Evolutionary conservation across 2,888 invertebrate genomes (phyloP).

Genomic region (Drosophila greeni): DNA sequence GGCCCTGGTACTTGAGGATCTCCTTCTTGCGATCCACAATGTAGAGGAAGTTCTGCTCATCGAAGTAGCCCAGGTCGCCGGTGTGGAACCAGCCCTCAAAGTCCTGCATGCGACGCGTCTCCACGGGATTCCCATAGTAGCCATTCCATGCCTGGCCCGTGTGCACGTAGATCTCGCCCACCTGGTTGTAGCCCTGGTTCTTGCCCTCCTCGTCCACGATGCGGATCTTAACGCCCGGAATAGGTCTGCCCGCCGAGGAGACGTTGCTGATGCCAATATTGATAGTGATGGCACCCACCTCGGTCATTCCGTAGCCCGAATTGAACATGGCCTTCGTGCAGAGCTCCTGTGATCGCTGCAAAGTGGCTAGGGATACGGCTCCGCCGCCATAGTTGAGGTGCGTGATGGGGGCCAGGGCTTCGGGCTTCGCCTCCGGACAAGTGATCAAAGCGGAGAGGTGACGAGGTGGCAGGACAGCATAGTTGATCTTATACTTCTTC

Average conservation of each 20-base stretch:
- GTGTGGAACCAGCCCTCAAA: slow-evolving; percentile 73
- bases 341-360: slow-evolving; percentile 54
- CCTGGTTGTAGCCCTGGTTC: slow-evolving; percentile 55
- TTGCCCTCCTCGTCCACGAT: slow-evolving; percentile 67
- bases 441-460: slow-evolving; percentile 57
- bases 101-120: slow-evolving; percentile 64
- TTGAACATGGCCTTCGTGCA: slow-evolving; percentile 55
- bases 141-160: slow-evolving; percentile 66
- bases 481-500: slow-evolving; percentile 64
- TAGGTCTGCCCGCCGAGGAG: slow-evolving; percentile 61
- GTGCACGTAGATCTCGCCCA: slow-evolving; percentile 72
- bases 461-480: slow-evolving; percentile 57
- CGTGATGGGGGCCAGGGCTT: slow-evolving; percentile 55
- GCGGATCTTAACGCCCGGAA: slow-evolving; percentile 56
- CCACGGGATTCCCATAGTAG: slow-evolving; percentile 69
- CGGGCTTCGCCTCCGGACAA: slow-evolving; percentile 49
- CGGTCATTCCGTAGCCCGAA: slow-evolving; percentile 69
- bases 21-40: slow-evolving; percentile 76
- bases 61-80: slow-evolving; percentile 77
- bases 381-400: slow-evolving; percentile 66
- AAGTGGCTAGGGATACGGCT: slow-evolving; percentile 46
- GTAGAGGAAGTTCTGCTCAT: slow-evolving; percentile 70
- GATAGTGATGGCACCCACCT: slow-evolving; percentile 56
- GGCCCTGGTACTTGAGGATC: slow-evolving; percentile 71
- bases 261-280: slow-evolving; percentile 56